Conservation (phyloP, 2,888 invertebrate genomes). For the Himalopsyche anomala region DNA sequence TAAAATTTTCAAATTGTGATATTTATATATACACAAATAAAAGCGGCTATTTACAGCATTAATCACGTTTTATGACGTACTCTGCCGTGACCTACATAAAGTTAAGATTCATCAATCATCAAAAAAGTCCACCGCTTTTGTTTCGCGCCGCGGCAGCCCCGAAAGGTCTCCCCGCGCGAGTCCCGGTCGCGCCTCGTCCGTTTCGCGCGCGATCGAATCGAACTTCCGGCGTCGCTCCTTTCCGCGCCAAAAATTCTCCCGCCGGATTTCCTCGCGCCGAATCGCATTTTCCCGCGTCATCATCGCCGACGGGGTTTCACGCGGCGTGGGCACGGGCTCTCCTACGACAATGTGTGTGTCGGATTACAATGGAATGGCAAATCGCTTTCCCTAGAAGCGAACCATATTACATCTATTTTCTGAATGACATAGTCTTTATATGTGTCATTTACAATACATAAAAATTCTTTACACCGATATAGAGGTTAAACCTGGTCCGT, state of each 20-base stretch:
- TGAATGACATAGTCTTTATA: too few relatives aligned
- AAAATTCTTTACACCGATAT: too few relatives aligned
- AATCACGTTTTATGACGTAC: background rate
- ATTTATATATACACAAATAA: background rate
- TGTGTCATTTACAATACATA: too few relatives aligned
- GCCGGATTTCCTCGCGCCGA: constrained; percentile 3
- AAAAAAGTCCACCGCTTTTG: background rate
- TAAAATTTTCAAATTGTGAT: too few relatives aligned
- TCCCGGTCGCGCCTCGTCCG: background rate
- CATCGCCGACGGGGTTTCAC: background rate
- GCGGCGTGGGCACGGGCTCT: background rate
- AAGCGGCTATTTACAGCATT: background rate
- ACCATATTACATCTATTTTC: too few relatives aligned
- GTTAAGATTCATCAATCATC: constrained; percentile 6
- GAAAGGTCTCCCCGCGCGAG: background rate
- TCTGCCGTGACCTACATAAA: background rate
- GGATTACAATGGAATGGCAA: too few relatives aligned
- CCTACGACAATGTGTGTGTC: too few relatives aligned
- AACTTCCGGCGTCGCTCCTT: constrained; percentile 19
- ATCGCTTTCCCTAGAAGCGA: too few relatives aligned
- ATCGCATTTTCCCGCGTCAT: constrained; percentile 5
- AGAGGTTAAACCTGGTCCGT: too few relatives aligned
- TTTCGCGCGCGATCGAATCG: constrained; percentile 10
- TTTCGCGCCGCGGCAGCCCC: background rate
- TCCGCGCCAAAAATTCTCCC: constrained; percentile 12